Base-by-base conservation (phyloP, 2,888 invertebrate species). In the Drosophila anomelani region DNA sequence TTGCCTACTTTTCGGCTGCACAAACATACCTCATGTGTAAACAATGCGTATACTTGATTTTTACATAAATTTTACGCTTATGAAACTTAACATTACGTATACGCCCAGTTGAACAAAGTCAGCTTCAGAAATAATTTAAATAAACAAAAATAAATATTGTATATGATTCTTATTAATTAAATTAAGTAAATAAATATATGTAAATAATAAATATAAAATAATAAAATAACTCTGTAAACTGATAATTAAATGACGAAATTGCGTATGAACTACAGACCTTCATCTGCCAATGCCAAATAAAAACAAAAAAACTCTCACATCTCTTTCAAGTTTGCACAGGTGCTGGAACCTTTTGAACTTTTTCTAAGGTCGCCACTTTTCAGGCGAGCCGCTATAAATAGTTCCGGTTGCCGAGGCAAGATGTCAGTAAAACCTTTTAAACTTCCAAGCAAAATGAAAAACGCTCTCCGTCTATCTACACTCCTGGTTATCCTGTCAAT, bases 391-490 rank as follows among this genome's bases (percentile, higher is more conserved):
- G 46, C 63, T 73, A 73, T 73, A 73, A 73, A 73, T 57, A 73
- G 73, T 54, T 13, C 44, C 39, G 38, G 8, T 20, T 8, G 10
- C 1, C 26, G 23, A 12, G 29, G 44, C 32, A 3, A 47, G 38
- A 39, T 17, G n/a, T 10, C 56, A 67, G 53, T 54, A 34, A 43
- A 58, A 34, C n/a, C 51, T 39, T 15, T 38, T 15, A 34, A 32
- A 41, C 4, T 13, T 29, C 17, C 23, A 10, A 29, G n/a, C 7
- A 79, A 71, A 43, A 84, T 84, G 84, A 80, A 68, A 55, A 26
- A 3, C 32, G 15, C 20, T 47, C 38, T 80, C 7, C n/a, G n/a
- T 47, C n/a, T 83, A 3, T 47, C 73, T n/a, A 43, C 70, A 9
- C 46, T 85, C 6, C 13, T 81, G 29, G 34, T 67, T 15, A 38